Percentiles rank a stretch among this genome's conserved stretches.
Conservation (phyloP, 2,888 invertebrate genomes). For the Acronicta psi region DNA sequence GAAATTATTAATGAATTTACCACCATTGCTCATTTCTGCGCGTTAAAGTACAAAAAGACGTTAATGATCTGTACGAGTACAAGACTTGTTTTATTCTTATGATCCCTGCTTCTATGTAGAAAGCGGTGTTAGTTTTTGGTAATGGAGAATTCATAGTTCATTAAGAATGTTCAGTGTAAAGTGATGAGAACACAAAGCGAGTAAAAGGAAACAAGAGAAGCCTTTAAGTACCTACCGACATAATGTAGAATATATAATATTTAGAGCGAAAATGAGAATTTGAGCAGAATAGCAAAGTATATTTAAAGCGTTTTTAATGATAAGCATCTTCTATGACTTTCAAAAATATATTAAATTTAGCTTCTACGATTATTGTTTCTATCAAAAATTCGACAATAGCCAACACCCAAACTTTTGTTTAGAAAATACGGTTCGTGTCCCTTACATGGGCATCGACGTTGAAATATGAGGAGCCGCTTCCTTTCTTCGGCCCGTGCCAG, state of each 20-base stretch:
- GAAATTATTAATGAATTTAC: conserved; percentile 59
- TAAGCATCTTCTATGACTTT: background rate
- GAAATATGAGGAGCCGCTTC: conserved; percentile 70
- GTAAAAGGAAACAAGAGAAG: background rate
- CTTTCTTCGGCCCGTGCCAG: conserved; percentile 53
- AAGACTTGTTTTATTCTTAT: conserved; percentile 28
- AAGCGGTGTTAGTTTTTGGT: conserved; percentile 15
- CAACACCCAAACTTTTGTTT: conserved; percentile 65
- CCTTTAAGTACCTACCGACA: background rate
- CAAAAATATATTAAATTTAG: background rate
- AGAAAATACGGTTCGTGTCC: conserved; percentile 73
- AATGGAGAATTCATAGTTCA: conserved; percentile 5
- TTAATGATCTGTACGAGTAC: conserved; percentile 36
- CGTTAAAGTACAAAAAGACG: conserved; percentile 23
- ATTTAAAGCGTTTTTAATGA: too few species aligned
- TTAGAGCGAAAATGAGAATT: background rate
- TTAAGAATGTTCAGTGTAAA: conserved; percentile 5
- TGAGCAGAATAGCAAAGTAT: background rate
- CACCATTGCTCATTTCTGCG: conserved; percentile 40
- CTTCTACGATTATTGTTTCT: conserved; percentile 5
- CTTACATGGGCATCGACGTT: conserved; percentile 74
- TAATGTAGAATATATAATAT: background rate
- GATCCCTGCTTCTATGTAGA: conserved; percentile 21
- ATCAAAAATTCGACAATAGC: conserved; percentile 40
- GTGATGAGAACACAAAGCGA: background rate